phyloP scores from a whole-genome alignment of 2,113 vertebrate genomes.

The Glaucidium brasilianum region DNA sequence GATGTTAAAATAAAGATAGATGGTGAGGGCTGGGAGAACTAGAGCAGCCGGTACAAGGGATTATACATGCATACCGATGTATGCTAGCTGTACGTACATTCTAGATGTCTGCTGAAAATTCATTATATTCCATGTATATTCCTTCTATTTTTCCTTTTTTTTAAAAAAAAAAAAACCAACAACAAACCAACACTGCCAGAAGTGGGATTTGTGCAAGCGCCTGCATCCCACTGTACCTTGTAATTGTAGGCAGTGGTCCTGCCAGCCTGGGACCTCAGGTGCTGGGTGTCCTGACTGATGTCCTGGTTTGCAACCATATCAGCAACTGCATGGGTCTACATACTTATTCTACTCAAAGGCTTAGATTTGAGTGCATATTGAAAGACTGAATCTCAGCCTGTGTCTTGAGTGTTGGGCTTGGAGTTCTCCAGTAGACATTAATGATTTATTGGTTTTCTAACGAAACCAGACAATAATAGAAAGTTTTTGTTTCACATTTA shows the following conservation, averaged over 20 bases:
- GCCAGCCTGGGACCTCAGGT: not conserved
- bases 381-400: not conserved
- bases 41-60: not conserved
- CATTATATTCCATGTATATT: not conserved
- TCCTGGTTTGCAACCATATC: not conserved
- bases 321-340: not conserved
- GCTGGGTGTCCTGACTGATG: not conserved
- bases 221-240: not conserved
- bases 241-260: not conserved
- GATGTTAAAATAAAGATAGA: not conserved
- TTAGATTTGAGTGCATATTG: not conserved
- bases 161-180: too few species aligned
- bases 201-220: not conserved
- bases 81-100: not conserved
- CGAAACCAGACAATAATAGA: not conserved
- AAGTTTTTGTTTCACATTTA: not conserved
- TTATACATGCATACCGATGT: fast-evolving
- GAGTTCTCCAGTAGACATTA: not conserved
- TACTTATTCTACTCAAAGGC: not conserved
- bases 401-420: not conserved
- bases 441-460: not conserved
- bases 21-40: not conserved
- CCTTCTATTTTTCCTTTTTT: not conserved
- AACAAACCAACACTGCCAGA: not conserved
- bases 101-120: not conserved